phyloP scores from a whole-genome alignment of 2,113 vertebrate species.

The Camarhynchus parvulus region DNA sequence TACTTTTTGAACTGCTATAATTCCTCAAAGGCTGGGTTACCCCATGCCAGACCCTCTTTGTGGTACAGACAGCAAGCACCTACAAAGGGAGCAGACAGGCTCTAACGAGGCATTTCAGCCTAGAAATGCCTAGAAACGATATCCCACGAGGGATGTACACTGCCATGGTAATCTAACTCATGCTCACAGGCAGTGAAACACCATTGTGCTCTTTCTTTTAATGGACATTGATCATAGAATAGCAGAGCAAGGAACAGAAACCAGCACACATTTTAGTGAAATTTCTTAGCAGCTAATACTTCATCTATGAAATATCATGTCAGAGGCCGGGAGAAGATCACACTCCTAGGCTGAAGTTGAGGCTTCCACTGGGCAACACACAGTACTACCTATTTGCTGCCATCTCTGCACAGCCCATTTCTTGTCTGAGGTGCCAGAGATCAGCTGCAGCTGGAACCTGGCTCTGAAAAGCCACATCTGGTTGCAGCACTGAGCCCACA shows the following conservation, averaged over 20 bases:
- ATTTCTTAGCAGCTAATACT: neutral
- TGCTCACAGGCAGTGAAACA: neutral
- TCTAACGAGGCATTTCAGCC: neutral
- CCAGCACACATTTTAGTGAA: neutral
- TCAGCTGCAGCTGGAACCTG: neutral
- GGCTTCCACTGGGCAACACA: neutral
- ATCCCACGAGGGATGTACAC: neutral
- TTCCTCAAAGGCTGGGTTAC: neutral
- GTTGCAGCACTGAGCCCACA: accelerated
- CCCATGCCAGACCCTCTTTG: neutral
- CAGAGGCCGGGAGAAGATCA: neutral
- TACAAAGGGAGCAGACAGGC: neutral
- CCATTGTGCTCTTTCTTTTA: neutral
- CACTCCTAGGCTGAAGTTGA: neutral
- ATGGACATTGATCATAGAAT: neutral
- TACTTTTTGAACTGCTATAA: neutral
- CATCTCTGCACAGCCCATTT: neutral
- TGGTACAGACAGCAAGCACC: neutral
- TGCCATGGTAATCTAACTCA: neutral
- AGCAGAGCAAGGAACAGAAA: neutral
- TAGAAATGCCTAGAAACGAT: neutral
- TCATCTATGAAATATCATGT: neutral
- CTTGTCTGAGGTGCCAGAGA: neutral
- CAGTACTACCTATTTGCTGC: neutral
- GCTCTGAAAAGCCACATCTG: neutral